Evolutionary conservation across 2,113 vertebrate species (phyloP), one percentile per base, ranked within the genome.

Genomic region (Corydoras sp.): DNA sequence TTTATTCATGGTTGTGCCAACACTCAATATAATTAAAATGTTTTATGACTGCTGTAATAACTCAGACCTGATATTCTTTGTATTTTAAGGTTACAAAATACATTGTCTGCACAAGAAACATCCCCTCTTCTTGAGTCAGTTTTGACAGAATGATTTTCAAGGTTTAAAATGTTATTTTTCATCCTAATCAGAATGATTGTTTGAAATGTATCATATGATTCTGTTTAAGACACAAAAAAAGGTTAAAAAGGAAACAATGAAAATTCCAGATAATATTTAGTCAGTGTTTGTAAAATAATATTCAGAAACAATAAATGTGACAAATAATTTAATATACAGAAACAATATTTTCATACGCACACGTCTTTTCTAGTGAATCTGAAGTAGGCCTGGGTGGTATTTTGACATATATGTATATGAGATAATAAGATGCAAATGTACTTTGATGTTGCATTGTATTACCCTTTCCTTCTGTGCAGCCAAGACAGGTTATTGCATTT

Each of bases 61-160:
- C 30, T 15, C 14, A 55, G 9, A 54, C 9, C 9, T 61, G 49
- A 73, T 24, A 43, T 10, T 60, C 8, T 60, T 49, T 59, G 1
- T 59, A 11, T 71, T n/a, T 71, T 61, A 31, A 79, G 77, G 58
- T 61, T 49, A 35, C 32, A 62, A 31, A 72, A 69, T 53, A 12
- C 43, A 9, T 6, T 61, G 31, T 58, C 48, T 43, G 3, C 50
- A 62, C 60, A 58, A 69, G 77, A 79, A 75, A 71, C 35, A 55
- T 79, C 77, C 10, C 77, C 77, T 58, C 77, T 79, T 65, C 73
- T 79, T 14, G 18, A 30, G 1, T 56, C 35, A 43, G 35, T 8
- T 43, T 43, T 4, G 51, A 53, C 13, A n/a, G 14, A 56, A 13
- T n/a, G 54, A 53, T 53, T 53, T 53, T 9, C 51, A 6, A 53